phyloP scores from a whole-genome alignment of 2,113 vertebrate species.

The Strix aluco region DNA sequence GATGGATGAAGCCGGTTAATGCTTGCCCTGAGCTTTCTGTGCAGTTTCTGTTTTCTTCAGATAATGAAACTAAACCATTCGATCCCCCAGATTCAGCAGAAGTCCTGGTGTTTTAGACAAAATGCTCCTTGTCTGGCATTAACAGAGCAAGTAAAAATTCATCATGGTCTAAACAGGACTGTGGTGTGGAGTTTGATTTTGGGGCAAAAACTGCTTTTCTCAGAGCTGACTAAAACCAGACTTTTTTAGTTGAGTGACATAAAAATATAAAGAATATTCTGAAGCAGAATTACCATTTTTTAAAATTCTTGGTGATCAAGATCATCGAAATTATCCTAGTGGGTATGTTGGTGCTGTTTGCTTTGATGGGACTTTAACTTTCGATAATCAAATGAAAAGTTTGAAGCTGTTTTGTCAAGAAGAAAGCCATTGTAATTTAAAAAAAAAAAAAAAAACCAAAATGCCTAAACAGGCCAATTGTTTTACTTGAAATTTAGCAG shows the following conservation, averaged over 20 bases:
- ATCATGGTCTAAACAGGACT: background rate
- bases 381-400: background rate
- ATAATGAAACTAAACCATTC: background rate
- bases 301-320: background rate
- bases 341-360: accelerated
- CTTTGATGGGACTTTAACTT: background rate
- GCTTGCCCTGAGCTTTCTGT: background rate
- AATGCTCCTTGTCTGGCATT: background rate
- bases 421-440: background rate
- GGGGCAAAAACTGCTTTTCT: background rate
- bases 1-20: background rate
- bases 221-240: background rate
- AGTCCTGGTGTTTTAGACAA: background rate
- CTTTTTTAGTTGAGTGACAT: no score
- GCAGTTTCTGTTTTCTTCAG: background rate
- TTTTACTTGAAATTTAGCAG: background rate
- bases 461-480: background rate
- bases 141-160: background rate
- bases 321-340: background rate
- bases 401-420: background rate
- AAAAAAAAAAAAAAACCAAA: background rate
- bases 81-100: background rate
- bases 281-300: background rate
- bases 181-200: accelerated
- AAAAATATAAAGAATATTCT: background rate